These are phyloP conservation scores for Falco biarmicus DNA, from an alignment of 2,797 vertebrate species.

Conservation along the genomic window DNA sequence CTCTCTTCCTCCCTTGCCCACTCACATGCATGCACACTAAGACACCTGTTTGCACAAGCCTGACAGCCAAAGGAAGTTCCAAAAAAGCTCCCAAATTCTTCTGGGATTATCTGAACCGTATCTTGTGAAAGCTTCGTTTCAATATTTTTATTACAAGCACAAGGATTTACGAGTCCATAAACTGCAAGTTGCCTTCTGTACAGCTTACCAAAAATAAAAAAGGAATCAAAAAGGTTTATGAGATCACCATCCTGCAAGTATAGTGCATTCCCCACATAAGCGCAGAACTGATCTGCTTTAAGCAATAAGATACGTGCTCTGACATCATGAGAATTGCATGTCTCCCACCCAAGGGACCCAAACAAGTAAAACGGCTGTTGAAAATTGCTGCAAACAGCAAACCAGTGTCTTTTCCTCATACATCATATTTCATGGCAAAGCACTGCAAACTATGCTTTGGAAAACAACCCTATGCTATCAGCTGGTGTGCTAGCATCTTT, in stretches of 20 bases:
- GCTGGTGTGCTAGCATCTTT: background rate
- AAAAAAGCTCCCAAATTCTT: background rate
- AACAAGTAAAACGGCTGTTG: background rate
- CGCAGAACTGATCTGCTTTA: background rate
- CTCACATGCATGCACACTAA: background rate
- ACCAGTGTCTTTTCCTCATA: background rate
- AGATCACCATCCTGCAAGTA: background rate
- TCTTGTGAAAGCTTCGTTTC: background rate
- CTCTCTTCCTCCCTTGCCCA: background rate
- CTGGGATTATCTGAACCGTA: background rate
- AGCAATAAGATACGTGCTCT: background rate
- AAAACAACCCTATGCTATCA: background rate
- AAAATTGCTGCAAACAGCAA: background rate
- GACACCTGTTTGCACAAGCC: background rate
- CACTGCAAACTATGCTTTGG: background rate
- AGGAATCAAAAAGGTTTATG: background rate
- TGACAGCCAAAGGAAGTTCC: background rate
- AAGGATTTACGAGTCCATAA: background rate
- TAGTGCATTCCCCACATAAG: background rate
- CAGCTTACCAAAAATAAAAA: background rate
- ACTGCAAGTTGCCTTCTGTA: background rate
- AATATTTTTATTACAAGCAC: background rate
- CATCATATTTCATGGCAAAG: background rate
- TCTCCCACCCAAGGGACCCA: background rate
- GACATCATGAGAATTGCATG: background rate